These are phyloP conservation scores for Marisa cornuarietis DNA, from an alignment of 1,140 invertebrate genomes.

Conservation along the genomic window DNA sequence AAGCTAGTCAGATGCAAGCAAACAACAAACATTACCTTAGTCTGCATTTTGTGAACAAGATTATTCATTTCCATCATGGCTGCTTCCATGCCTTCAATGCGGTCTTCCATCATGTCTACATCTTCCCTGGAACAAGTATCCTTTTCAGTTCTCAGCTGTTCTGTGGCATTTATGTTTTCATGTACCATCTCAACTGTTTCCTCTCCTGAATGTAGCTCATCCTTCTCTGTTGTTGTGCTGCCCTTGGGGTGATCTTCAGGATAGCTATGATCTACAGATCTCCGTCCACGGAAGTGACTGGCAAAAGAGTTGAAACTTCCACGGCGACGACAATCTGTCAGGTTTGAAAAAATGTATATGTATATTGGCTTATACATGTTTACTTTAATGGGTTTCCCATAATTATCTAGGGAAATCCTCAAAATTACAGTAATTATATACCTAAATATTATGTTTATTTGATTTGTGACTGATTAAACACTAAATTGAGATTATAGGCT, in stretches of 20 bases:
- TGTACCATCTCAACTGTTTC: not conserved
- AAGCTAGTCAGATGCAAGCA: not conserved
- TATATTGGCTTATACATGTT: too few relatives aligned
- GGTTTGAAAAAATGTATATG: too few relatives aligned
- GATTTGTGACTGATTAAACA: too few relatives aligned
- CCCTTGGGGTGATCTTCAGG: slow-evolving; percentile 23
- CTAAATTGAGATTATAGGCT: too few relatives aligned
- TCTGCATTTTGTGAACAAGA: slow-evolving; percentile 69
- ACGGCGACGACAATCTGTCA: slow-evolving; percentile 60
- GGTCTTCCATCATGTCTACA: slow-evolving; percentile 40
- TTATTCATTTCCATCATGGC: slow-evolving; percentile 70
- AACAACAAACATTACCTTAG: slow-evolving; percentile 63
- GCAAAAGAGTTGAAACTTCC: slow-evolving; percentile 51
- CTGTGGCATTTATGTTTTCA: slow-evolving; percentile 7
- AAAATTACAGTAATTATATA: too few relatives aligned
- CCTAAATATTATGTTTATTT: too few relatives aligned
- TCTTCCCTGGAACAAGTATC: slow-evolving; percentile 32
- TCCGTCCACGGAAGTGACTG: slow-evolving; percentile 50
- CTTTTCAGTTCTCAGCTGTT: slow-evolving; percentile 15
- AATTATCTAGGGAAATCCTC: too few relatives aligned
- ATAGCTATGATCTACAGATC: slow-evolving; percentile 43
- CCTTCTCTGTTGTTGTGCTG: not conserved
- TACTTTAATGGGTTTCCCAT: too few relatives aligned
- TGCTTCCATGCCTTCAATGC: slow-evolving; percentile 53
- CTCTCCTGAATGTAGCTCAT: not conserved